Evolutionary conservation across 2,113 vertebrate species (phyloP).

Genomic region (Hyperoodon ampullatus): DNA sequence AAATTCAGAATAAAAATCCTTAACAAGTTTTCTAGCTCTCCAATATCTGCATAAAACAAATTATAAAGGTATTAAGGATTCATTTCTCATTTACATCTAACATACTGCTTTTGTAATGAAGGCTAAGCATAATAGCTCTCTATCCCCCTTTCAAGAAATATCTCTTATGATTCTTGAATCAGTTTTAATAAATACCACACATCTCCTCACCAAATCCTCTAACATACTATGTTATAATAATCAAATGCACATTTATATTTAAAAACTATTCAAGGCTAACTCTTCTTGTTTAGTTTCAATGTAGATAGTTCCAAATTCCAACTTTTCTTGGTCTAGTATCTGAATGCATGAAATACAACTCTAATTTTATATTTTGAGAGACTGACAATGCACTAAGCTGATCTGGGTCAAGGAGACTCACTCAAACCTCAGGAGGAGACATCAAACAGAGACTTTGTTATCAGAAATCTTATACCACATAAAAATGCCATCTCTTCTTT

Average conservation of each 20-base stretch:
- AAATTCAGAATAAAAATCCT: conserved; percentile 66
- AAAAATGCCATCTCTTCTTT: conserved; percentile 10
- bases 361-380: background rate
- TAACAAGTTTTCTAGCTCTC: conserved; percentile 48
- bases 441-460: background rate
- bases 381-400: background rate
- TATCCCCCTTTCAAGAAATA: conserved; percentile 65
- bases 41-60: conserved; percentile 74
- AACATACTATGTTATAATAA: conserved; percentile 65
- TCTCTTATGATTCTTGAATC: conserved; percentile 58
- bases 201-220: conserved; percentile 48
- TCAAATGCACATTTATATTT: conserved; percentile 53
- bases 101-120: conserved; percentile 66
- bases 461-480: background rate
- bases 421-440: background rate
- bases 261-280: conserved; percentile 38
- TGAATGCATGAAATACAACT: background rate
- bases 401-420: background rate
- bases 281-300: conserved; percentile 46
- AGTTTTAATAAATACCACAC: conserved; percentile 64
- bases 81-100: conserved; percentile 74
- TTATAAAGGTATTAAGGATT: conserved; percentile 72
- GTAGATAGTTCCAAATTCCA: background rate
- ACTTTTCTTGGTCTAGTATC: background rate
- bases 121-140: conserved; percentile 60